These are phyloP conservation scores for Trichacis sp. DNA, from an alignment of 2,888 invertebrate genomes.

Conservation along the genomic window DNA sequence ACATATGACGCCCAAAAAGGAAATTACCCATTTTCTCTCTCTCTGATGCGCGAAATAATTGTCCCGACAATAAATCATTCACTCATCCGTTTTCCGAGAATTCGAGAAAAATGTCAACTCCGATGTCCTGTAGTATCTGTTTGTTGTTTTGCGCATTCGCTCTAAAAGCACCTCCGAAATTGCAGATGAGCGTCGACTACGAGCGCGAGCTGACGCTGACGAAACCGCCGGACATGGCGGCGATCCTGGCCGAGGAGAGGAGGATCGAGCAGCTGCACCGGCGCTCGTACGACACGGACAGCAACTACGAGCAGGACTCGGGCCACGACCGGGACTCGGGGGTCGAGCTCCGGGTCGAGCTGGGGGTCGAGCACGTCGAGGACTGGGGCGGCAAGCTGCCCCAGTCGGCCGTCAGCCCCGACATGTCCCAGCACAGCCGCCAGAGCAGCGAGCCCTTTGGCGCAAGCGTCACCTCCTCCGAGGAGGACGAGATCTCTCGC, in stretches of 20 bases:
- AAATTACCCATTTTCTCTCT: too few species aligned
- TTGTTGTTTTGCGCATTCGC: too few species aligned
- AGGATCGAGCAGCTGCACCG: conserved; percentile 83
- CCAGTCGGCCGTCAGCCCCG: conserved; percentile 65
- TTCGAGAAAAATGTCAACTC: too few species aligned
- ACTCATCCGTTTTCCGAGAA: too few species aligned
- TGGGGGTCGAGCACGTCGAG: conserved; percentile 72
- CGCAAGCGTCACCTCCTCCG: conserved; percentile 79
- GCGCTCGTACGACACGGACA: conserved; percentile 80
- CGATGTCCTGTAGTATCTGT: too few species aligned
- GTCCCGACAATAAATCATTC: too few species aligned
- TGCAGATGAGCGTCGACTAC: conserved; percentile 75
- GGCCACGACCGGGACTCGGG: conserved; percentile 79
- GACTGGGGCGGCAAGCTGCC: conserved; percentile 66
- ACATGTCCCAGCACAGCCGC: conserved; percentile 77
- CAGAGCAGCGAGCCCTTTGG: conserved; percentile 84
- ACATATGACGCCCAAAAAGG: too few species aligned
- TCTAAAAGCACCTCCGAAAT: too few species aligned
- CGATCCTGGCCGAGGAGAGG: conserved; percentile 83
- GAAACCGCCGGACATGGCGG: conserved; percentile 84
- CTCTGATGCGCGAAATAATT: too few species aligned
- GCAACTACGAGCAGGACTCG: conserved; percentile 69
- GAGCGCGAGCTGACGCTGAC: conserved; percentile 78
- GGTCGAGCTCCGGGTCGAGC: conserved; percentile 79
- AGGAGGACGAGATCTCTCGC: conserved; percentile 81